These are phyloP conservation scores for Drosophila mayaguana DNA, from an alignment of 2,888 invertebrate genomes.

Conservation along the genomic window DNA sequence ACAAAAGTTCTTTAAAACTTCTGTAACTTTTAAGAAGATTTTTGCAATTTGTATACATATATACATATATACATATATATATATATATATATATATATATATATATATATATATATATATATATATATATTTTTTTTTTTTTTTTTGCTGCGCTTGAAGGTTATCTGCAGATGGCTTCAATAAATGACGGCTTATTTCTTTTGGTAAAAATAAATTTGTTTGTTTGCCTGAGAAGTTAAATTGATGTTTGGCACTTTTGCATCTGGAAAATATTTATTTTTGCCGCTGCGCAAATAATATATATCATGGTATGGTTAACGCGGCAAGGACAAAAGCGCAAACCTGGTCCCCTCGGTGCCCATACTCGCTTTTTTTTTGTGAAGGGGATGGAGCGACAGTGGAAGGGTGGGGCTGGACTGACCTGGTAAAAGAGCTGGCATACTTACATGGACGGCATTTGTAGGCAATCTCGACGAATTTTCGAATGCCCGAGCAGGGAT, in stretches of 20 bases:
- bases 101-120: too few species aligned
- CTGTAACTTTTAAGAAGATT: background rate
- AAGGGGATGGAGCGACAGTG: slow-evolving; percentile 17
- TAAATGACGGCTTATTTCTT: slow-evolving; percentile 36
- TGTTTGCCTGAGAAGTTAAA: slow-evolving; percentile 60
- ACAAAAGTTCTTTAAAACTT: background rate
- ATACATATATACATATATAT: too few species aligned
- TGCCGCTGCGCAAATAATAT: slow-evolving; percentile 62
- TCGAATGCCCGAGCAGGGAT: slow-evolving; percentile 95
- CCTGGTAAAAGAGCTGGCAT: slow-evolving; percentile 51
- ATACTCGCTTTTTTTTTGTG: slow-evolving; percentile 36
- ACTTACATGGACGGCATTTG: slow-evolving; percentile 98
- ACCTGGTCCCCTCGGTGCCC: slow-evolving; percentile 27
- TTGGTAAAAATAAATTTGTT: slow-evolving; percentile 54
- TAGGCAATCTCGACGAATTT: slow-evolving; percentile 98
- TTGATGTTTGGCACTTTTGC: slow-evolving; percentile 71
- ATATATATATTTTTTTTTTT: too few species aligned
- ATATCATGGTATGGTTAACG: slow-evolving; percentile 58
- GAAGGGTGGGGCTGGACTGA: slow-evolving; percentile 34
- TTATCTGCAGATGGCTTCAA: slow-evolving; percentile 32
- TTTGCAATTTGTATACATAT: too few species aligned
- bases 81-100: too few species aligned
- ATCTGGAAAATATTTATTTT: slow-evolving; percentile 68
- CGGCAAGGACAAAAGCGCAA: slow-evolving; percentile 47
- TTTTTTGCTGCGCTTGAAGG: background rate